These are phyloP conservation scores for Syngnathus rostellatus DNA, from an alignment of 2,797 vertebrate species.

Conservation along the genomic window DNA sequence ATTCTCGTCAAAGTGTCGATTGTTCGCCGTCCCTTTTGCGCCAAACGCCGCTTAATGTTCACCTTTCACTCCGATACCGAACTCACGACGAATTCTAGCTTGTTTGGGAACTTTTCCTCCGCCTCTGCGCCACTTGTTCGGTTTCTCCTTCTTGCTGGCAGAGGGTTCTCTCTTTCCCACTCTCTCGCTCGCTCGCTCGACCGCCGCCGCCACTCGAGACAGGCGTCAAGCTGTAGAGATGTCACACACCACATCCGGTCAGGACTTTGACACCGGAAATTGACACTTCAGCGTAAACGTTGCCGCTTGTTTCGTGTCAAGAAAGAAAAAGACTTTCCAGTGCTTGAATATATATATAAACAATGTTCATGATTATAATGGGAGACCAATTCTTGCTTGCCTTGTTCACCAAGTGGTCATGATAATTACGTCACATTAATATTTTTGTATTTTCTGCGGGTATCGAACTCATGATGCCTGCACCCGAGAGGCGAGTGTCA, in stretches of 20 bases:
- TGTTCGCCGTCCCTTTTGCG: not conserved
- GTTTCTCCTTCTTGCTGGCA: not conserved
- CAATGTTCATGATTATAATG: too few species aligned
- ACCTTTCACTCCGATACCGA: not conserved
- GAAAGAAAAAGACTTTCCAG: not conserved
- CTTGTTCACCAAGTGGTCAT: too few species aligned
- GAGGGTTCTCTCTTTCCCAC: not conserved
- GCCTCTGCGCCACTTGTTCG: constrained; percentile 1
- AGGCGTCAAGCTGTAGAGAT: not conserved
- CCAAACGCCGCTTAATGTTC: not conserved
- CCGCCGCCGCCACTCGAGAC: not conserved
- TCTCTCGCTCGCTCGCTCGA: not conserved
- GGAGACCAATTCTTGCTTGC: too few species aligned
- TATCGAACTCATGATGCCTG: too few species aligned
- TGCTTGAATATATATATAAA: too few species aligned
- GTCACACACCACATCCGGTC: not conserved
- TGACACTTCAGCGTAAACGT: not conserved
- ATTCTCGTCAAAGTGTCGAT: not conserved
- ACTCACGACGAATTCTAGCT: not conserved
- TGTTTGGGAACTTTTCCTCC: constrained; percentile 1
- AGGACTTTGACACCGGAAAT: not conserved
- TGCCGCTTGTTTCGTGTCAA: not conserved
- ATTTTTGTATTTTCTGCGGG: too few species aligned
- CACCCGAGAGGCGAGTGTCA: too few species aligned
- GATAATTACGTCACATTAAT: too few species aligned